A percentile compares a stretch with the other conserved stretches of the same genome.
Evolutionary conservation across 2,797 vertebrate species (phyloP).

Genomic region (Coracias cyanogaster): DNA sequence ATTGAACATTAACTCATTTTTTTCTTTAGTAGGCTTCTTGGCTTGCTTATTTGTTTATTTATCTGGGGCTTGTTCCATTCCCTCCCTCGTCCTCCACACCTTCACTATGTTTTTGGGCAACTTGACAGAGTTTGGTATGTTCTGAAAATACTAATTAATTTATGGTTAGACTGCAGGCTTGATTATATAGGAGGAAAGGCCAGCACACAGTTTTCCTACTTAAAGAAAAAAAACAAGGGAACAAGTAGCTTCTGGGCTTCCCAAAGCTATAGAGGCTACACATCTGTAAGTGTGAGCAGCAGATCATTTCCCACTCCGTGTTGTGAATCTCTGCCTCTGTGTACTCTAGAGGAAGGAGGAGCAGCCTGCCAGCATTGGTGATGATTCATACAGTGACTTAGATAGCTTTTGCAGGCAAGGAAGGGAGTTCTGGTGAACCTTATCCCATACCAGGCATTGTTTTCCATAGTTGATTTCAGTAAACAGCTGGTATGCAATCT

Average conservation of each 20-base stretch:
- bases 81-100: rapidly evolving
- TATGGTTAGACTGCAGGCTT: background rate
- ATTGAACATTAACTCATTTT: background rate
- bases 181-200: background rate
- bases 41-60: background rate
- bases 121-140: background rate
- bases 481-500: background rate
- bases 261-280: background rate
- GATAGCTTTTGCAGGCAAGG: background rate
- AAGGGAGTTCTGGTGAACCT: background rate
- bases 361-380: background rate
- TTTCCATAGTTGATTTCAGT: background rate
- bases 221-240: background rate
- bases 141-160: background rate
- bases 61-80: background rate
- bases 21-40: background rate
- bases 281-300: background rate
- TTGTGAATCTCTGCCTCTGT: background rate
- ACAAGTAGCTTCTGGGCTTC: background rate
- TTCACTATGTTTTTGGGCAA: background rate
- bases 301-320: background rate
- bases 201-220: background rate
- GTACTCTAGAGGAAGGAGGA: background rate
- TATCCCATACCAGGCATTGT: background rate
- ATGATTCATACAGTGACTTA: background rate